Evolutionary conservation across 2,888 invertebrate species (phyloP), one percentile per base, ranked within the genome.

Genomic region (Priocnemis perturbator): DNA sequence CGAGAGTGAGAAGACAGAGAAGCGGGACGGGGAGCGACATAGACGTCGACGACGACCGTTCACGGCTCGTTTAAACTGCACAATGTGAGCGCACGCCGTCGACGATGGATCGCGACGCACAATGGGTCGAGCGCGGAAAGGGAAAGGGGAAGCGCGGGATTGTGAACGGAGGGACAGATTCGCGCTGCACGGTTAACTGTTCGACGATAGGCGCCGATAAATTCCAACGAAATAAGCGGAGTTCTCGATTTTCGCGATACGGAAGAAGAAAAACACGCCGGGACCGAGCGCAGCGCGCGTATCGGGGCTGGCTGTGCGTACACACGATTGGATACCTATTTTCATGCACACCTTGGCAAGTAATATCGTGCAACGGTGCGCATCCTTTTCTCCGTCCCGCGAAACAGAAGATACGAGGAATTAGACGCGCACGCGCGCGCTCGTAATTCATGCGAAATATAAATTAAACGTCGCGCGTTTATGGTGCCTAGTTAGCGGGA

Each of bases 381-480:
- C 37, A 37, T 37, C 7, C 37, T 37, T 37, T 37, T 11, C 14
- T 37, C 1, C 7, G 14, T 37, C 11, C 11, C 11, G 37, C 37
- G 37, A 37, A 37, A 37, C 37, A 11, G 1, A 7, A 11, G 37
- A 37, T 11, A 37, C 37, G 14, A 3, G 14, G 37, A 37, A 37
- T 37, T 37, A 37, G 37, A 11, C 11, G 37, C 37, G 37, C 4
- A 37, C 53, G 11, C 37, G 57, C 15, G 14, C 37, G 37, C 30
- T 57, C 74, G 69, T 74, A 74, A 74, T 67, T 75, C 71, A 66
- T 48, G 60, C 48, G 73, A 65, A 72, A 65, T 74, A 78, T 72
- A 77, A 78, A 78, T 79, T 74, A 79, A 79, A 77, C 73, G 73
- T 71, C 75, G 70, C 74, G 74, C 74, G 65, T 74, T 74, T 74